These are phyloP conservation scores for Saguinus imperator DNA, from an alignment of 2,113 vertebrate species.

Conservation along the genomic window DNA sequence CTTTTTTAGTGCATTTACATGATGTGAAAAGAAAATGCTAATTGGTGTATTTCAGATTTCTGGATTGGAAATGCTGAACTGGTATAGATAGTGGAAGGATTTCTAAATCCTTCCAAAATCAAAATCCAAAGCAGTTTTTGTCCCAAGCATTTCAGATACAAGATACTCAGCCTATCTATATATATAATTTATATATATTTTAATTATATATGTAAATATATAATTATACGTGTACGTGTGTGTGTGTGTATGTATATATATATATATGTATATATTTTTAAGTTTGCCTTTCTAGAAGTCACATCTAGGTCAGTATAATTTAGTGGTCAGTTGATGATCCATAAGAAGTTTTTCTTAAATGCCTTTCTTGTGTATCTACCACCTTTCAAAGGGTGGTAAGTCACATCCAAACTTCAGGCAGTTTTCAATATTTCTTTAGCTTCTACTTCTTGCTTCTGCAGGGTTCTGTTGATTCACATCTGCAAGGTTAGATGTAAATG, in stretches of 20 bases:
- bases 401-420: not conserved
- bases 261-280: not conserved
- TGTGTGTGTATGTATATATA: not conserved
- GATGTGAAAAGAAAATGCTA: not conserved
- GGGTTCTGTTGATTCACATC: not conserved
- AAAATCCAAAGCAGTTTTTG: not conserved
- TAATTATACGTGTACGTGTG: no score
- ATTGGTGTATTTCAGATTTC: not conserved
- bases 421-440: not conserved
- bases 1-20: not conserved
- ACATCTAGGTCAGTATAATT: not conserved
- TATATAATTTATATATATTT: no score
- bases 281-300: not conserved
- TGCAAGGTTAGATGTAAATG: not conserved
- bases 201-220: not conserved
- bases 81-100: not conserved
- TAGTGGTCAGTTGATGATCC: not conserved
- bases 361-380: not conserved
- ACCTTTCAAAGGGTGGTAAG: not conserved
- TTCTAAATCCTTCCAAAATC: not conserved
- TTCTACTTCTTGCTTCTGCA: not conserved
- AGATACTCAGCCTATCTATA: not conserved
- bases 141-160: not conserved
- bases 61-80: not conserved
- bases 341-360: not conserved